Base-by-base conservation (phyloP, 1,140 invertebrate genomes). In the Lasioglossum baleicum region DNA sequence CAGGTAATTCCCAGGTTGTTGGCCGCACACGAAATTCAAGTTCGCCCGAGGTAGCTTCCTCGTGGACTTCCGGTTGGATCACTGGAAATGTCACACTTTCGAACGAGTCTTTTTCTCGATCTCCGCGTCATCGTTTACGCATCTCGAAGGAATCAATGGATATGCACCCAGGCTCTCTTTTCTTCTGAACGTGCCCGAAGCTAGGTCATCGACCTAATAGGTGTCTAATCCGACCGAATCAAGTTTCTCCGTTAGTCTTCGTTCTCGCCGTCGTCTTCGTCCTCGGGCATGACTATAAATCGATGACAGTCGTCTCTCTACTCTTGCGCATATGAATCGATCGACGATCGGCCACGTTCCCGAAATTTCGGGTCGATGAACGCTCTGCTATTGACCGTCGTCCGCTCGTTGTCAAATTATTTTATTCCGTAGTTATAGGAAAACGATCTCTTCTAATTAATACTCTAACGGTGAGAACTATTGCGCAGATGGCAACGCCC, bases 231-330 rank as follows among this genome's bases (percentile, higher is more conserved):
- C n/a, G 67, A 42, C 77, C 60, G 48, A 80, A 82, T 82, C 17
- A 61, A 80, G 65, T 63, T 79, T 87, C 75, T 79, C 82, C 82
- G 82, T 87, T 86, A 86, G 35, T 40, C 71, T 35, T 75, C 42
- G 26, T 35, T 5, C 5, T 35, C 35, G 35, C 20, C 71, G 42
- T 75, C 42, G 26, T 26, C 42, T n/a, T 51, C 58, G 22, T 26
- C 42, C 35, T 51, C 58, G 22, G 63, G 40, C 66, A 26, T 58
- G 75, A 73, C 67, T 66, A 65, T 72, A 53, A 71, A 75, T 72
- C 42, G 64, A 80, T 73, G 42, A 66, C 63, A 67, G 20, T 26
- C 31, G 42, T 64, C 63, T 48, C 44, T 73, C 51, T 53, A 53
- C 51, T 51, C 72, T 75, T 58, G 20, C 56, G 83, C 74, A 75